Conservation (phyloP, 2,888 invertebrate species). For the Penaeus monodon region DNA sequence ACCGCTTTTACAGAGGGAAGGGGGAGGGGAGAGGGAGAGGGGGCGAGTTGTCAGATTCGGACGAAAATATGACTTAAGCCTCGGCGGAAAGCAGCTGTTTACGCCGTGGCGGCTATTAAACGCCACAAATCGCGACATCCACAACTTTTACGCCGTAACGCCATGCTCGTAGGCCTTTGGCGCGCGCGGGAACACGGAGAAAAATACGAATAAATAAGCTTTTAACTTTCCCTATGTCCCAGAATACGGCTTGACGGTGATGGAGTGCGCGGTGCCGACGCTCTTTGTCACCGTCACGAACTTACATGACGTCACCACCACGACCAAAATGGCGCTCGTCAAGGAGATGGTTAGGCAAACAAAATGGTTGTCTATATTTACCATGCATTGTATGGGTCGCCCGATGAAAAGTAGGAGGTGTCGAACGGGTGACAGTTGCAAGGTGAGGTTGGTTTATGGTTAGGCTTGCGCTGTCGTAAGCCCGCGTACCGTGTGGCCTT, state of each 20-base stretch:
- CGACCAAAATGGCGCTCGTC: conserved; percentile 57
- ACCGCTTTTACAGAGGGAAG: conserved; percentile 24
- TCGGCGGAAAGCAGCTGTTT: not conserved
- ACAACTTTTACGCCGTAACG: not conserved
- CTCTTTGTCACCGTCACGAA: conserved; percentile 61
- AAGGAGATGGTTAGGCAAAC: conserved; percentile 50
- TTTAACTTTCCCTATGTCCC: conserved; percentile 48
- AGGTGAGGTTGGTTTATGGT: too few species aligned
- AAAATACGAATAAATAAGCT: conserved; percentile 28
- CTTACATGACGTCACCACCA: conserved; percentile 50
- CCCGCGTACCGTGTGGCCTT: too few species aligned
- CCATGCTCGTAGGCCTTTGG: not conserved
- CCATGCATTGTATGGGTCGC: too few species aligned
- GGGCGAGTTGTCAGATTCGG: conserved; percentile 56
- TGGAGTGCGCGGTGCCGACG: conserved; percentile 50
- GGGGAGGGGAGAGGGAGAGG: conserved; percentile 19
- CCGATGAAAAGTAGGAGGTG: too few species aligned
- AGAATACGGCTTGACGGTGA: conserved; percentile 54
- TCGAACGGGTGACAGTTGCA: too few species aligned
- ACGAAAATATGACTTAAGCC: conserved; percentile 51
- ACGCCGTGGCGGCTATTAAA: not conserved
- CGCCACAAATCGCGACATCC: not conserved
- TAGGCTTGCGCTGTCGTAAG: too few species aligned
- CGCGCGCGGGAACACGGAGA: not conserved
- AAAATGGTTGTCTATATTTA: conserved; percentile 44